These are phyloP conservation scores for Spinus pinus DNA, from an alignment of 2,797 vertebrate genomes.

Conservation along the genomic window DNA sequence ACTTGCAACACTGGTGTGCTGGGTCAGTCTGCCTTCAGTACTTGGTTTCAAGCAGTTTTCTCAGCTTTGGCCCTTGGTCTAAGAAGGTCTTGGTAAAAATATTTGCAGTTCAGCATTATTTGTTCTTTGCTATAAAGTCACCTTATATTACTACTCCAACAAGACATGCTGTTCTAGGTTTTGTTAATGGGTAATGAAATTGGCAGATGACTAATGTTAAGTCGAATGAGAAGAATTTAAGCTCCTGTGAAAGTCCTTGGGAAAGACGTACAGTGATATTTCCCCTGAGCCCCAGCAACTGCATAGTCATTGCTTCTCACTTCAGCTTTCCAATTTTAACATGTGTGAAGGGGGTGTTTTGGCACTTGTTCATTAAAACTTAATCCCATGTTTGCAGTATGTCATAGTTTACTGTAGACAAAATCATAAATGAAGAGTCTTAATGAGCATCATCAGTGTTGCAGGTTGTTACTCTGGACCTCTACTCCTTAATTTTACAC, in stretches of 20 bases:
- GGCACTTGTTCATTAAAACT: neutral
- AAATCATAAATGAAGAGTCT: neutral
- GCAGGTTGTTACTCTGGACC: neutral
- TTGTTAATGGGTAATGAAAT: neutral
- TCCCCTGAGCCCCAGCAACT: neutral
- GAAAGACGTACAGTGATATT: neutral
- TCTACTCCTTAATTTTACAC: neutral
- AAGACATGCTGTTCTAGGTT: neutral
- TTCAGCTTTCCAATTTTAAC: neutral
- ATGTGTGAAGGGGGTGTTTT: neutral
- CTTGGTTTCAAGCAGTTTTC: neutral
- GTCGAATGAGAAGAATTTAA: neutral
- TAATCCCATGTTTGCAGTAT: neutral
- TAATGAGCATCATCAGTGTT: neutral
- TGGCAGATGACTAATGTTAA: neutral
- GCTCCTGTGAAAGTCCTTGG: neutral
- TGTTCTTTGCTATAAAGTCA: neutral
- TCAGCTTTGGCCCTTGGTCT: neutral
- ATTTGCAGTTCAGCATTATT: neutral
- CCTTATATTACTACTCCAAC: neutral
- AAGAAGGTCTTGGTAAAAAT: neutral
- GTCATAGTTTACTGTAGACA: neutral
- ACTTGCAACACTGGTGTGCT: rapidly evolving
- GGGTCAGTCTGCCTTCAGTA: neutral
- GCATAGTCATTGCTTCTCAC: neutral